A percentile compares a stretch with the other conserved stretches of the same genome.
Conservation (phyloP, 2,888 invertebrate genomes). For the Eilema sororculum region DNA sequence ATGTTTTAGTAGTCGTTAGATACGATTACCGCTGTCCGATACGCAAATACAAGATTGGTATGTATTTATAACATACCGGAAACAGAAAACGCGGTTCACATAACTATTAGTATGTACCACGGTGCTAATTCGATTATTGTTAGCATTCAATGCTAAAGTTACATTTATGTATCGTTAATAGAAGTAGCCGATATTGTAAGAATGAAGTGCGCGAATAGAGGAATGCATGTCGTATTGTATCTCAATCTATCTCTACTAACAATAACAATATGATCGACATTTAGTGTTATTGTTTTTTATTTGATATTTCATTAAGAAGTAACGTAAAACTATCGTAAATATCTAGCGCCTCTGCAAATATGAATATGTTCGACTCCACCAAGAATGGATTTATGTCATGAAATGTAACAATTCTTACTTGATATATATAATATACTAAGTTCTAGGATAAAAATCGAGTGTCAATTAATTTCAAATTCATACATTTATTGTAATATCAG, state of each 20-base stretch:
- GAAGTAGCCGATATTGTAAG: slow-evolving; percentile 34
- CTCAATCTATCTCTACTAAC: neutral
- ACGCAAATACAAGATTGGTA: slow-evolving; percentile 70
- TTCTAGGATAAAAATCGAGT: no score
- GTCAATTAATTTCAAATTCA: no score
- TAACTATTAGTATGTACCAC: slow-evolving; percentile 51
- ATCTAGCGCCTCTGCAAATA: neutral
- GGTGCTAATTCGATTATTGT: slow-evolving; percentile 53
- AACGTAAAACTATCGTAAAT: neutral
- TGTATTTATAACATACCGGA: slow-evolving; percentile 59
- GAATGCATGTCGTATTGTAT: slow-evolving; percentile 27
- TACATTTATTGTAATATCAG: no score
- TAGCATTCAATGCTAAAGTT: slow-evolving; percentile 46
- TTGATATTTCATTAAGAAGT: neutral
- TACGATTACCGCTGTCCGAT: slow-evolving; percentile 70
- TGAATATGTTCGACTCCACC: neutral
- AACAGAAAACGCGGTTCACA: slow-evolving; percentile 49
- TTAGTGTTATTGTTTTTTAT: slow-evolving; percentile 3
- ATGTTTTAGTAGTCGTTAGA: slow-evolving; percentile 69
- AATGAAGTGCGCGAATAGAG: slow-evolving; percentile 22
- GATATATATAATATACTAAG: no score
- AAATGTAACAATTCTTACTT: neutral
- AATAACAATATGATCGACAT: neutral
- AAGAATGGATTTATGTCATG: neutral
- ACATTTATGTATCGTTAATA: slow-evolving; percentile 26